These are phyloP conservation scores for Lepidurus arcticus DNA, from an alignment of 1,140 invertebrate genomes.

Conservation along the genomic window DNA sequence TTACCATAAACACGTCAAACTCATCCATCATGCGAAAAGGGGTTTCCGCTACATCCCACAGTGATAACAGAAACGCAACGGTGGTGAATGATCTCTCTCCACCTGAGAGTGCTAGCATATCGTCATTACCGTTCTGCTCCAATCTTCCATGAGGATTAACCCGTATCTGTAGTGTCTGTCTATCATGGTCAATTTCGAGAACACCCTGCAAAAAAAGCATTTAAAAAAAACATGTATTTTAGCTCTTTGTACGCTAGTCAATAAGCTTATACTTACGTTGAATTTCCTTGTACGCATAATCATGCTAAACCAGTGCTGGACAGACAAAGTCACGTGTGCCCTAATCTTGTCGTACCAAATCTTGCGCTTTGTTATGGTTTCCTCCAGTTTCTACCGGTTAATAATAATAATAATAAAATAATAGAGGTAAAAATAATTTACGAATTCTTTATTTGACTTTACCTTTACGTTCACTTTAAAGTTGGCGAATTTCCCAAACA, in stretches of 20 bases:
- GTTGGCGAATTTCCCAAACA: background rate
- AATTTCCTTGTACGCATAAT: background rate
- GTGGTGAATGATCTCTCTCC: constrained; percentile 94
- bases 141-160: constrained; percentile 40
- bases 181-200: constrained; percentile 56
- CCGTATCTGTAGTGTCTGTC: constrained; percentile 52
- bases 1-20: constrained; percentile 95
- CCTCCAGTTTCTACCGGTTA: background rate
- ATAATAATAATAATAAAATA: no score
- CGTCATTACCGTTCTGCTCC: constrained; percentile 29
- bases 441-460: no score
- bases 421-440: no score
- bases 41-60: constrained; percentile 84
- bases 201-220: constrained; percentile 47
- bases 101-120: constrained; percentile 64
- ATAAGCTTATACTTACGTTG: background rate
- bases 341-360: background rate
- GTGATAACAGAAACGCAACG: constrained; percentile 83
- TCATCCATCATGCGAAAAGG: constrained; percentile 96
- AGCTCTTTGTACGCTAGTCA: background rate
- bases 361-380: background rate
- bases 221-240: background rate
- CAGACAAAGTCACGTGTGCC: background rate
- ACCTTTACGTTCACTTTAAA: background rate
- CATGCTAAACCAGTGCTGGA: background rate